A percentile compares a stretch with the other conserved stretches of the same genome.
These are phyloP conservation scores for Prolemur simus DNA, from an alignment of 2,113 vertebrate species.

Conservation along the genomic window DNA sequence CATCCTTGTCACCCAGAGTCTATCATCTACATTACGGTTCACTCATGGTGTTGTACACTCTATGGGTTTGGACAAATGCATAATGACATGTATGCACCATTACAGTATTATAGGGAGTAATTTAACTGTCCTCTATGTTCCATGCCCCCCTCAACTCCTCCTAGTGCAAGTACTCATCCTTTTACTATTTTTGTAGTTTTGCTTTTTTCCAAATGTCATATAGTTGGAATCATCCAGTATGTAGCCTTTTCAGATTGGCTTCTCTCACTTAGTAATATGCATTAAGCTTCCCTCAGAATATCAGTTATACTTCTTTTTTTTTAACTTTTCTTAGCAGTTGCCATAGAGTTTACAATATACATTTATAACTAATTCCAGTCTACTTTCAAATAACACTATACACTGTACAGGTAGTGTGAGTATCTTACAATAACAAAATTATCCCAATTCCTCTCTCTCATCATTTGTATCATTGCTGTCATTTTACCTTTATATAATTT, in stretches of 20 bases:
- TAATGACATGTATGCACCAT: neutral
- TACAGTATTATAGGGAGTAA: neutral
- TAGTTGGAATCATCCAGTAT: neutral
- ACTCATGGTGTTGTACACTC: no score
- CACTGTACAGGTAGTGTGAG: no score
- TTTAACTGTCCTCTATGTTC: neutral
- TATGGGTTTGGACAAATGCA: neutral
- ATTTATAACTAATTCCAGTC: no score
- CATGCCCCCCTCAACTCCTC: no score
- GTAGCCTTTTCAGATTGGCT: neutral
- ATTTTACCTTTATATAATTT: no score
- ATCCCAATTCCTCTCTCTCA: no score
- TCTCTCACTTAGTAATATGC: neutral
- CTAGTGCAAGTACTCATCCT: neutral
- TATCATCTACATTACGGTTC: neutral
- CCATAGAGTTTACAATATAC: no score
- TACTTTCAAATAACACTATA: no score
- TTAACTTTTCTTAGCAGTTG: no score
- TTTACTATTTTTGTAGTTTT: neutral
- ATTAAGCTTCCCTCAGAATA: neutral
- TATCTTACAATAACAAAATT: no score
- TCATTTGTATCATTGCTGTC: no score
- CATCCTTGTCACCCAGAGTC: neutral
- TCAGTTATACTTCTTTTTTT: no score
- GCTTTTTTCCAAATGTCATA: neutral